A percentile compares a stretch with the other conserved stretches of the same genome.
phyloP scores from a whole-genome alignment of 2,113 vertebrate genomes.

The Clarias macrocephalus region DNA sequence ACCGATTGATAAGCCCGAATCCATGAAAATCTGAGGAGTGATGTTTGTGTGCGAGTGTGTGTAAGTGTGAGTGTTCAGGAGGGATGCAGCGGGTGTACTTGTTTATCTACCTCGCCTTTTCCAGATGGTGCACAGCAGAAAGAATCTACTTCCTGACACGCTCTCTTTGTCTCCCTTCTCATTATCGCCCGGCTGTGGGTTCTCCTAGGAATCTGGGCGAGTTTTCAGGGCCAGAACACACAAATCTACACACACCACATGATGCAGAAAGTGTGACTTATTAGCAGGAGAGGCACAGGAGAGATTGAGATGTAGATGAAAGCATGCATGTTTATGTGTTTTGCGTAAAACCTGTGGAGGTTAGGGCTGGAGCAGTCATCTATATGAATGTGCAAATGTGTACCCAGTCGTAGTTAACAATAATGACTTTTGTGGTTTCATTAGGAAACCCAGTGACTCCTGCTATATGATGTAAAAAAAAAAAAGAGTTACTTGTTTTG shows the following conservation, averaged over 20 bases:
- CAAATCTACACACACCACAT: slow-evolving; percentile 50
- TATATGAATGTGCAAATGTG: slow-evolving; percentile 16
- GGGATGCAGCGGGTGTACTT: slow-evolving; percentile 63
- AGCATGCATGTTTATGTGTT: slow-evolving; percentile 9
- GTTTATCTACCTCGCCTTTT: slow-evolving; percentile 76
- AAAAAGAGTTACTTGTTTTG: slow-evolving; percentile 5
- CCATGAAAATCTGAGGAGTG: slow-evolving; percentile 69
- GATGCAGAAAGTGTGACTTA: slow-evolving; percentile 33
- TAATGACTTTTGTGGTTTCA: background rate
- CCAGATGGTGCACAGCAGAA: slow-evolving; percentile 75
- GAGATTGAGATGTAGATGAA: background rate
- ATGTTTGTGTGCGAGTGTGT: slow-evolving; percentile 38
- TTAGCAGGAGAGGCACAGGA: slow-evolving; percentile 14
- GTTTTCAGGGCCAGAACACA: slow-evolving; percentile 64
- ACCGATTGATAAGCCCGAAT: slow-evolving; percentile 76
- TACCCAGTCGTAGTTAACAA: background rate
- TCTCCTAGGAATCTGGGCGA: slow-evolving; percentile 58
- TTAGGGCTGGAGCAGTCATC: background rate
- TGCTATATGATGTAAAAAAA: background rate
- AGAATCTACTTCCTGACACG: slow-evolving; percentile 72
- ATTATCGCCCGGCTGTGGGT: slow-evolving; percentile 57
- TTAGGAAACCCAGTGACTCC: background rate
- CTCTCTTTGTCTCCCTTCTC: slow-evolving; percentile 53
- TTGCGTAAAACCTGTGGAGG: slow-evolving; percentile 18
- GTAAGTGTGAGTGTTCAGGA: slow-evolving; percentile 53